These are phyloP conservation scores for Caenorhabditis drosophilae DNA, from an alignment of 2,888 invertebrate genomes.

Conservation along the genomic window DNA sequence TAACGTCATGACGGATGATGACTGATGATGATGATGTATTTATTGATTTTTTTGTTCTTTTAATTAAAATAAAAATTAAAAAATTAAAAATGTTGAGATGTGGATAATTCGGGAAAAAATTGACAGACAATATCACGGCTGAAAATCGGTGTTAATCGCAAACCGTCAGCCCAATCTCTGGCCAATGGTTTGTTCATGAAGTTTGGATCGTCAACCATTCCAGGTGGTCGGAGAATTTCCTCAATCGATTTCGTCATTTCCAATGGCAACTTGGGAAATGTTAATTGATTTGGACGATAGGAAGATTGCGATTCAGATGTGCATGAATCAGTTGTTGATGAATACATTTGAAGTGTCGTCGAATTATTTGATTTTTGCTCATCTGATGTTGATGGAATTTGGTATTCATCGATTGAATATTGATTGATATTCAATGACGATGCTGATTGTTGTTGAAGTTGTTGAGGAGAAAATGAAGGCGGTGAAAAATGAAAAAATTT, in stretches of 20 bases:
- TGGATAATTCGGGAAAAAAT: slow-evolving; percentile 60
- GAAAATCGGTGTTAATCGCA: slow-evolving; percentile 60
- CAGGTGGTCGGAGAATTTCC: slow-evolving; percentile 56
- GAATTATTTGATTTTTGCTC: background rate
- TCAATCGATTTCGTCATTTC: slow-evolving; percentile 62
- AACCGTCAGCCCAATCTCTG: slow-evolving; percentile 53
- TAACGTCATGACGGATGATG: background rate
- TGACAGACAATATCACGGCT: slow-evolving; percentile 62
- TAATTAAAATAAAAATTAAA: background rate
- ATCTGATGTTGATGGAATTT: slow-evolving; percentile 16
- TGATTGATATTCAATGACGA: background rate
- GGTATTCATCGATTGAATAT: slow-evolving; percentile 4
- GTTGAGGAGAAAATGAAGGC: slow-evolving; percentile 17
- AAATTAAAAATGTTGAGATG: background rate
- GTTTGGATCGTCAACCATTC: slow-evolving; percentile 35
- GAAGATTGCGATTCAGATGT: too few relatives aligned
- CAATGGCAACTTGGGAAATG: slow-evolving; percentile 57
- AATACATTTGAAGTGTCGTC: background rate
- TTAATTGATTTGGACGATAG: slow-evolving; percentile 27
- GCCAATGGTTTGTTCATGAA: slow-evolving; percentile 50
- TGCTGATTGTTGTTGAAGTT: background rate
- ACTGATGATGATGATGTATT: background rate
- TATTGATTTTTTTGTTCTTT: background rate
- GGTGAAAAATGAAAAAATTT: slow-evolving; percentile 26
- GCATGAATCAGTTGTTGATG: too few relatives aligned